A percentile compares a stretch with the other conserved stretches of the same genome.
phyloP scores from a whole-genome alignment of 2,888 invertebrate genomes.

The Sarcophaga variegata region DNA sequence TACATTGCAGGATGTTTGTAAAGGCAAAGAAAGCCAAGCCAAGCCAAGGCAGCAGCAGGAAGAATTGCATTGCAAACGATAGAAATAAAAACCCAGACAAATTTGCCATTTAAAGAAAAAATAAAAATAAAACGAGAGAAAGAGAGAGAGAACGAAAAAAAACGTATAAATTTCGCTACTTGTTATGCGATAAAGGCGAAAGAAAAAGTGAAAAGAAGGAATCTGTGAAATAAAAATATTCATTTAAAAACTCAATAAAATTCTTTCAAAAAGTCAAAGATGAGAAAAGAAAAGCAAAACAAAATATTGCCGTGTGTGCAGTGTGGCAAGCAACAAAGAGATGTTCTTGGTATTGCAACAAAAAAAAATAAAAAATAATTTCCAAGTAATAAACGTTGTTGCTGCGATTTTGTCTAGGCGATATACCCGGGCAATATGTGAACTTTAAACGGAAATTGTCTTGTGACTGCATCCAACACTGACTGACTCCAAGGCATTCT shows the following conservation, averaged over 20 bases:
- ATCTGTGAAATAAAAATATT: conserved; percentile 9
- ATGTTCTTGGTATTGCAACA: no score
- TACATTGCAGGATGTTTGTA: background rate
- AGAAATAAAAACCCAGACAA: background rate
- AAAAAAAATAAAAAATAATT: background rate
- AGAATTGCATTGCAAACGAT: background rate
- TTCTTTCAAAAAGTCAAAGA: conserved; percentile 16
- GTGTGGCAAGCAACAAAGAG: no score
- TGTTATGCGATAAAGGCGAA: conserved; percentile 13
- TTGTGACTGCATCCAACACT: background rate
- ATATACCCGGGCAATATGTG: conserved; percentile 1
- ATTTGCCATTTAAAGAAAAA: background rate
- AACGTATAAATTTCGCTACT: conserved; percentile 14
- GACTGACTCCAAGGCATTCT: background rate
- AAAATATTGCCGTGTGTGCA: no score
- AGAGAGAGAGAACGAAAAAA: background rate
- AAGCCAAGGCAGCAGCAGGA: background rate
- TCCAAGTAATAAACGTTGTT: background rate
- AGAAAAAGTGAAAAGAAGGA: background rate
- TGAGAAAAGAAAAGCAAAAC: background rate
- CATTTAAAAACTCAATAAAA: conserved; percentile 27
- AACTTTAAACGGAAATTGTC: conserved; percentile 39
- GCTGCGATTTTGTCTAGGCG: background rate
- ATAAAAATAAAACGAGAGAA: background rate
- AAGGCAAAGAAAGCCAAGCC: background rate